These are phyloP conservation scores for Syngnathus scovelli DNA, from an alignment of 2,113 vertebrate species.

Conservation along the genomic window DNA sequence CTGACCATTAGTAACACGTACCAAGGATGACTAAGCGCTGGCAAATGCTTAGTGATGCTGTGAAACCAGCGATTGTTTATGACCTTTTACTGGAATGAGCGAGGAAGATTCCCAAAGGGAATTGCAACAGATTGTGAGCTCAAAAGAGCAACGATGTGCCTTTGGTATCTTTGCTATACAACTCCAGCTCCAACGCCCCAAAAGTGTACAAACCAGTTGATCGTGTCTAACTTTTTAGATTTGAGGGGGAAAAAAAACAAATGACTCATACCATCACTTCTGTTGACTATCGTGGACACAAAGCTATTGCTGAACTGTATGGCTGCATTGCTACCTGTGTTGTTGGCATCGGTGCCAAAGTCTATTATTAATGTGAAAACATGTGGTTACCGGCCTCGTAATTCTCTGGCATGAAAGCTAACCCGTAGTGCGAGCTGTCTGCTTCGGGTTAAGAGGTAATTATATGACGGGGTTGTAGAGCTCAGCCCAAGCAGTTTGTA, in stretches of 20 bases:
- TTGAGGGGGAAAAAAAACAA: too few species aligned
- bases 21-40: not conserved
- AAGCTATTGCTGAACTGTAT: not conserved
- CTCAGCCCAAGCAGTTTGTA: slow-evolving; percentile 62
- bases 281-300: not conserved
- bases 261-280: not conserved
- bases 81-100: not conserved
- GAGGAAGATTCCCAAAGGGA: not conserved
- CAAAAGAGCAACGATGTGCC: too few species aligned
- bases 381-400: slow-evolving; percentile 29
- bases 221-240: not conserved
- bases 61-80: not conserved
- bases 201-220: not conserved
- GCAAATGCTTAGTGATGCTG: not conserved
- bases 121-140: not conserved
- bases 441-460: slow-evolving; percentile 61
- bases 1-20: not conserved
- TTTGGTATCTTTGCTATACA: too few species aligned
- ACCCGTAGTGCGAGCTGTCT: slow-evolving; percentile 53
- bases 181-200: not conserved
- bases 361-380: slow-evolving; percentile 33
- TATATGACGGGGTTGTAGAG: slow-evolving; percentile 61
- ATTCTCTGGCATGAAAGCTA: slow-evolving; percentile 36
- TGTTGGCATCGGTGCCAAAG: not conserved
- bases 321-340: not conserved